Base-by-base conservation (phyloP, 2,888 invertebrate genomes). In the Ichneumoninae sp. region DNA sequence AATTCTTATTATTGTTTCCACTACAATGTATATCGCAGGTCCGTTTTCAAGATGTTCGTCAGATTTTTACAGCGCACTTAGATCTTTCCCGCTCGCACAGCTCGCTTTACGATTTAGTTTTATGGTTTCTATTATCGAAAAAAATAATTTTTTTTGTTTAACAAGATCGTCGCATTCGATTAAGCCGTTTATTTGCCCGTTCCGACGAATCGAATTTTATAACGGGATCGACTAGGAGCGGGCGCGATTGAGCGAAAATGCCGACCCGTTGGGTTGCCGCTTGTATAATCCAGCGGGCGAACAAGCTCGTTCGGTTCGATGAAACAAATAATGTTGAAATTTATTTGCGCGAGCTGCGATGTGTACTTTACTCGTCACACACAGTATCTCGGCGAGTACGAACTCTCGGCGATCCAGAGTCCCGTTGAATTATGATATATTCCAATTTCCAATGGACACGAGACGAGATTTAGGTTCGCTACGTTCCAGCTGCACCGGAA, bases 301-400 rank as follows among this genome's bases (percentile, higher is more conserved):
- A 36, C 44, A 50, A 40, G 40, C 69, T 83, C 69, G 57, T 60
- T 76, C 50, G 68, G 80, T 80, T 76, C 68, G 71, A 73, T 60
- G 76, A 73, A 83, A 76, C 79, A 76, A 83, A 80, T 71, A 57
- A 76, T 44, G 44, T 68, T 68, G 54, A 57, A 30, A 80, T 22
- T 57, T 33, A 50, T 71, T 66, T 36, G 52, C 36, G 13, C 22
- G n/a, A 63, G 16, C 22, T 44, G 22, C 44, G 44, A 57, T 60
- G 36, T 76, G 30, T 33, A 40, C 57, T 13, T 54, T 44, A 30
- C 33, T n/a, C 26, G 57, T 54, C 33, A n/a, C n/a, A 33, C 8
- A 33, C n/a, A n/a, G 30, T 26, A 40, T 69, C 26, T 74, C 69
- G 40, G 19, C 44, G 47, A 19, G 65, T 13, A 40, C 63, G 26